Evolutionary conservation across 2,113 vertebrate species (phyloP).

Genomic region (Notarius lentiginosus): DNA sequence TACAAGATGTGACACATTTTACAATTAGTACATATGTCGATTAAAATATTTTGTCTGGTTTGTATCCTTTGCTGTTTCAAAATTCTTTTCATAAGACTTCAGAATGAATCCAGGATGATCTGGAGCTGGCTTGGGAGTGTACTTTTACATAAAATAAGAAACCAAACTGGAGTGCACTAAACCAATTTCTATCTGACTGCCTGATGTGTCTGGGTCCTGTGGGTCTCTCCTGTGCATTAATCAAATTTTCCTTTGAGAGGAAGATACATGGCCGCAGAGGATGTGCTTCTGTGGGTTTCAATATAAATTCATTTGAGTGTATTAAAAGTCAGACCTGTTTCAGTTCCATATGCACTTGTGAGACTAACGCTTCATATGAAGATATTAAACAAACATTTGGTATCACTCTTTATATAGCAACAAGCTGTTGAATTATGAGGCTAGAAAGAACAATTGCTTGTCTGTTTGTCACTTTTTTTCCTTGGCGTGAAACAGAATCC

Average conservation of each 20-base stretch:
- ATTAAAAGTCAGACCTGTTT: constrained; percentile 30
- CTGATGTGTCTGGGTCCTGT: constrained; percentile 23
- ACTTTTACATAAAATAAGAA: neutral
- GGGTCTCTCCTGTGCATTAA: constrained; percentile 31
- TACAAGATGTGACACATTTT: neutral
- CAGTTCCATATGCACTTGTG: constrained; percentile 3
- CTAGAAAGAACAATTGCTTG: neutral
- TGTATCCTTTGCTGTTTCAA: neutral
- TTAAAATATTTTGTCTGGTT: neutral
- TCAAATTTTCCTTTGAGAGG: constrained; percentile 17
- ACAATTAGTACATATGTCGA: neutral
- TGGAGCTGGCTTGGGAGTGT: neutral
- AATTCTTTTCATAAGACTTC: neutral
- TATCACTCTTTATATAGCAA: neutral
- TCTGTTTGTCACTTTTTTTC: neutral
- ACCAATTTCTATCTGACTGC: constrained; percentile 42
- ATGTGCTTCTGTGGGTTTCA: constrained; percentile 2
- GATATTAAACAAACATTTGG: constrained; percentile 3
- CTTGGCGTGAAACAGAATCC: neutral
- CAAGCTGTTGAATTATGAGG: neutral
- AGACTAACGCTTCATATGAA: constrained; percentile 4
- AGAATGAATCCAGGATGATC: neutral
- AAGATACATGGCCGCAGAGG: constrained; percentile 17
- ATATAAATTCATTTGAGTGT: constrained; percentile 21
- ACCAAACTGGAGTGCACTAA: constrained; percentile 11